These are phyloP conservation scores for Cyprinodon tularosa DNA, from an alignment of 2,113 vertebrate genomes.

Conservation along the genomic window DNA sequence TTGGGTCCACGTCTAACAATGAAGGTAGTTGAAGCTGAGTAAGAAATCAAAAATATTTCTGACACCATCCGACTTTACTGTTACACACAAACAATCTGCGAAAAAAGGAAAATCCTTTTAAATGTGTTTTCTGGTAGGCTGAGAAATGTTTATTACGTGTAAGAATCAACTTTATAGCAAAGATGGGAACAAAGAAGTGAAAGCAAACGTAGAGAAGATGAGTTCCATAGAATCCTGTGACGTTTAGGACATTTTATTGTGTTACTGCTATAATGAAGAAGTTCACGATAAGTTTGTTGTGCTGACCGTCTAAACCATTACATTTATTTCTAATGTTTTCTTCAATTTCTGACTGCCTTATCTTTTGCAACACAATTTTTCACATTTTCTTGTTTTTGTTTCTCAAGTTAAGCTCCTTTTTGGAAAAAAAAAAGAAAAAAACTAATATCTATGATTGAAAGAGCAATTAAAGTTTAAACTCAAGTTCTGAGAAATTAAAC, in stretches of 20 bases:
- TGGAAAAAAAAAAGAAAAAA: not conserved
- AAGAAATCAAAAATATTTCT: not conserved
- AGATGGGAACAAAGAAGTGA: not conserved
- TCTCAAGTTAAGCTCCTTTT: not conserved
- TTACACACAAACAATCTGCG: too few relatives aligned
- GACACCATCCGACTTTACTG: too few relatives aligned
- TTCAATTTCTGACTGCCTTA: not conserved
- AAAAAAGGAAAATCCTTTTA: too few relatives aligned
- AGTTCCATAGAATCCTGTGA: too few relatives aligned
- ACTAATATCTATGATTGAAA: not conserved
- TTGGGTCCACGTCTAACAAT: not conserved
- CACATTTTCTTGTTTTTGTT: not conserved
- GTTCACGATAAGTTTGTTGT: not conserved
- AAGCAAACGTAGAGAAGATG: not conserved
- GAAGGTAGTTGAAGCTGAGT: not conserved
- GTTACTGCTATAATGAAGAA: not conserved
- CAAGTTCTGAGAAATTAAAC: not conserved
- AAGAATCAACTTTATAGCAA: too few relatives aligned
- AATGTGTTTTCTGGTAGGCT: too few relatives aligned
- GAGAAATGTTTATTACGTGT: too few relatives aligned
- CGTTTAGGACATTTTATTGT: too few relatives aligned
- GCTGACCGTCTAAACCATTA: not conserved
- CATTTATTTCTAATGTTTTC: too few relatives aligned
- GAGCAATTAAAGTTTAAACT: slow-evolving; percentile 8
- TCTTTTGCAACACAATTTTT: not conserved